Conservation (phyloP, 1,140 invertebrate species). For the Brachionus rotundiformis region DNA sequence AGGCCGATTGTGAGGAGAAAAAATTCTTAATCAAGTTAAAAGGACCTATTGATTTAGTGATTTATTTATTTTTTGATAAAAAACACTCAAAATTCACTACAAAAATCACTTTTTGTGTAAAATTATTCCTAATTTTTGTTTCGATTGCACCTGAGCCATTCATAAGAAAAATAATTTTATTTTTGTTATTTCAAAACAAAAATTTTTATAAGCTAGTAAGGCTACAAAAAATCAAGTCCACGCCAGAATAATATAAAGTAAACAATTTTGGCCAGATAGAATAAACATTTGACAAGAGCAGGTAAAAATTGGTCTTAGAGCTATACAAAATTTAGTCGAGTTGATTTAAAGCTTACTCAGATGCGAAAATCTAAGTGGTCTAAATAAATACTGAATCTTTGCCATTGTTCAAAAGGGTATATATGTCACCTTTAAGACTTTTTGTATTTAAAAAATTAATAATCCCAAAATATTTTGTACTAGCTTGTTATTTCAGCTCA, state of each 20-base stretch:
- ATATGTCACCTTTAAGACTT: neutral
- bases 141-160: no score
- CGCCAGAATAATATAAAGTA: neutral
- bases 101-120: no score
- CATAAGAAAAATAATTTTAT: no score
- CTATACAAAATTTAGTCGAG: neutral
- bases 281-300: neutral
- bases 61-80: no score
- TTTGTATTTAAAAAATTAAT: neutral
- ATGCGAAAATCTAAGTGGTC: neutral
- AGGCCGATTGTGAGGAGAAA: no score
- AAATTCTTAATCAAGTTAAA: no score
- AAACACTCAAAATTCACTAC: no score
- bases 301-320: neutral
- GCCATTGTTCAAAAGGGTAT: neutral
- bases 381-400: neutral
- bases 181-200: neutral
- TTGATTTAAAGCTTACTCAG: neutral
- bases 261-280: neutral
- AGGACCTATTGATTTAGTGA: no score
- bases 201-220: neutral
- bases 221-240: neutral
- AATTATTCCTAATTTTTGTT: no score
- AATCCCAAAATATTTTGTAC: conserved; percentile 5
- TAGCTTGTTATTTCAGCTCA: neutral